Base-by-base conservation (phyloP, 2,888 invertebrate species). In the Callosobruchus maculatus region DNA sequence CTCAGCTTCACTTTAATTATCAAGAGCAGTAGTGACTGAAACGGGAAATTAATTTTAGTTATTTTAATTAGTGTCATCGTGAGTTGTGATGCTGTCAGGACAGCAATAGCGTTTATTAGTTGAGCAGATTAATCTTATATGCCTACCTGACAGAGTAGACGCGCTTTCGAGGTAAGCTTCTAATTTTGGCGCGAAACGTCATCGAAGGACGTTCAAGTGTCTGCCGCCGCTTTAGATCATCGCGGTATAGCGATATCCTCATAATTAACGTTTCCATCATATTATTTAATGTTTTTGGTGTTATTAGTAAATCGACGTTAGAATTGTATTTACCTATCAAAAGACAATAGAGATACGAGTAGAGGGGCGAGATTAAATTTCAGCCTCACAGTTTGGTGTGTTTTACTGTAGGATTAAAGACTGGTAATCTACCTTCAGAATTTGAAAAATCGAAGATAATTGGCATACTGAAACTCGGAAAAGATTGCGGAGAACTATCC, bases 31-130 rank as follows among this genome's bases (percentile, higher is more conserved):
- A 72, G 72, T 71, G 71, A 72, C 75, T 70, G 74, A 73, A 73
- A 77, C 70, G 73, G 75, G 75, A 75, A 74, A 77, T 77, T 75
- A 75, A 75, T 75, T 75, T 74, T 68, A 77, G 77, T 73, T 75
- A 77, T 77, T 77, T 77, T 77, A 77, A 75, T 77, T 75, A 74
- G 73, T 75, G 77, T 77, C 77, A 77, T 74, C 74, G 68, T 75
- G 77, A 75, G 70, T 77, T 74, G 75, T 72, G 75, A 74, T 68
- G 76, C 72, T 72, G 72, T 72, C 74, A 68, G 71, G 74, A 66
- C 75, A 72, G 75, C 71, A 74, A 71, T 70, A 74, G 72, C 75
- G 70, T 77, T 77, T 77, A 75, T 77, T 77, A 75, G 74, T 77
- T 77, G 70, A 72, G 70, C 22, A 75, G 75, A 77, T 77, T 75